phyloP scores from a whole-genome alignment of 2,888 invertebrate genomes.

The Microchrysa polita region DNA sequence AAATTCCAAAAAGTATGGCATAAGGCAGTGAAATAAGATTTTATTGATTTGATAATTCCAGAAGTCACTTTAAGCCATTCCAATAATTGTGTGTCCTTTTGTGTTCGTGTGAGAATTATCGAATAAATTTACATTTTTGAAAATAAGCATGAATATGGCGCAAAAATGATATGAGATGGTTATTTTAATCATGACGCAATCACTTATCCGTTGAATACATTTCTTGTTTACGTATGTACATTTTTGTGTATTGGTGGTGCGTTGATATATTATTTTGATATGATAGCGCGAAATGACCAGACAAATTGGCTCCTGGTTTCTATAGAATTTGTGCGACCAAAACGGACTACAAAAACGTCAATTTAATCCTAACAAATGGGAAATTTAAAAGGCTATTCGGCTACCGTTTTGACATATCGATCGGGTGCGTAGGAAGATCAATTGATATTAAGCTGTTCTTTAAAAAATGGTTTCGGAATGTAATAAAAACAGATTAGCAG shows the following conservation, averaged over 20 bases:
- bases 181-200: not conserved
- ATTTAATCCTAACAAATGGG: not conserved
- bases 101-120: not conserved
- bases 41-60: constrained; percentile 8
- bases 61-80: constrained; percentile 4
- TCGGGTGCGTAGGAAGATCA: not conserved
- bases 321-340: not conserved
- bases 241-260: not conserved
- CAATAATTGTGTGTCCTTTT: not conserved
- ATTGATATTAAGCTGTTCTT: not conserved
- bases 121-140: not conserved
- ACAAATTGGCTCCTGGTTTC: not conserved
- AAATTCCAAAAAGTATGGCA: not conserved
- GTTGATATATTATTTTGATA: too few relatives aligned
- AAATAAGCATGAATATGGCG: not conserved
- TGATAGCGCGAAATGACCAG: not conserved
- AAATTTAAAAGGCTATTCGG: constrained; percentile 1
- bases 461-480: not conserved
- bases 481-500: constrained; percentile 1
- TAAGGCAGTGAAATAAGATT: not conserved
- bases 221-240: too few relatives aligned
- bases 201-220: not conserved
- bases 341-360: not conserved
- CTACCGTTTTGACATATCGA: not conserved
- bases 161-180: not conserved